Evolutionary conservation across 2,797 vertebrate species (phyloP).

Genomic region (Eurystomus glaucurus): DNA sequence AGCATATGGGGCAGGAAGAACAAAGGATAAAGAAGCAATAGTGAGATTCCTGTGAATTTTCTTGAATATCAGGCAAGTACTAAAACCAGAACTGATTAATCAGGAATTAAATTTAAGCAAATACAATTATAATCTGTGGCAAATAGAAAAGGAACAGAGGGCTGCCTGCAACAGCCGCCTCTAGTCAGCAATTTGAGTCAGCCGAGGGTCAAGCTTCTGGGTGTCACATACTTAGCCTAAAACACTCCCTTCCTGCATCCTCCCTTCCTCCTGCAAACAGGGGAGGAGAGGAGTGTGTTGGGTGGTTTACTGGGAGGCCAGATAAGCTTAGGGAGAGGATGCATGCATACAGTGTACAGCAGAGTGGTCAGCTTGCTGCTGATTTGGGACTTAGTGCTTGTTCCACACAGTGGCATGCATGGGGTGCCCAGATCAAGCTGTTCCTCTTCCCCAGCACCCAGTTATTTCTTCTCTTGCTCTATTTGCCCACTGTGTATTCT

Average conservation of each 20-base stretch:
- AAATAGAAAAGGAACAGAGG: background rate
- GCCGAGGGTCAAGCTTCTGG: slow-evolving; percentile 20
- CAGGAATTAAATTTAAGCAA: background rate
- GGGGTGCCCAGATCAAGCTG: accelerated
- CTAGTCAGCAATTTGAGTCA: slow-evolving; percentile 3
- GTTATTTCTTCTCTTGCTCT: background rate
- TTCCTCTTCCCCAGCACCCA: background rate
- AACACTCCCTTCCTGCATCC: slow-evolving; percentile 52
- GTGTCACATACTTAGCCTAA: background rate
- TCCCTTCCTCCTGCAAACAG: background rate
- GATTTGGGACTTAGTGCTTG: background rate
- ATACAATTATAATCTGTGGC: background rate
- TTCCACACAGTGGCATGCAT: accelerated
- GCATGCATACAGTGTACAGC: no score
- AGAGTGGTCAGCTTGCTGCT: background rate
- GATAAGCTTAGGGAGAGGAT: background rate
- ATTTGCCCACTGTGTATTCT: background rate
- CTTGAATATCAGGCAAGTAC: background rate
- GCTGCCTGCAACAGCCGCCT: slow-evolving; percentile 10
- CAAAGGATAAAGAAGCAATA: background rate
- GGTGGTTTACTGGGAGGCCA: background rate
- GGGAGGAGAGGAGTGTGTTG: background rate
- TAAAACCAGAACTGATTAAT: background rate
- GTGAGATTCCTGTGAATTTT: background rate
- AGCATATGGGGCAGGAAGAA: background rate